These are phyloP conservation scores for Sphenodon punctatus DNA, from an alignment of 2,797 vertebrate genomes.

Conservation along the genomic window DNA sequence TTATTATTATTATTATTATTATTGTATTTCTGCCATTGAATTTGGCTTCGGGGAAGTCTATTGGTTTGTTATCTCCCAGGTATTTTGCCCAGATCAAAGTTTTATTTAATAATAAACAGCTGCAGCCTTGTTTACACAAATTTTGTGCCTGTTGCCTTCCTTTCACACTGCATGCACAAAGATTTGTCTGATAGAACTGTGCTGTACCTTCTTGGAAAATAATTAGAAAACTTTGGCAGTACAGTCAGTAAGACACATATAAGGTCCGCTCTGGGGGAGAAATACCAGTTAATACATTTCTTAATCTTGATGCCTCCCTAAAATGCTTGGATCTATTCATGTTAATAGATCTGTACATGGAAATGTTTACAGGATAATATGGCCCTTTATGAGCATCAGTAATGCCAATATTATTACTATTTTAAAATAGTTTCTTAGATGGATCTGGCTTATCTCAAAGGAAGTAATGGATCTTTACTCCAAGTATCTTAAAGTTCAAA, in stretches of 20 bases:
- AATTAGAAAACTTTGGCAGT: not conserved
- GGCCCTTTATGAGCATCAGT: not conserved
- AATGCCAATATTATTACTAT: not conserved
- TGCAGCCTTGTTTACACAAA: too few relatives aligned
- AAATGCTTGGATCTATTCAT: too few relatives aligned
- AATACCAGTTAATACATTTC: too few relatives aligned
- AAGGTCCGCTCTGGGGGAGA: not conserved
- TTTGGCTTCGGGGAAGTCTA: too few relatives aligned
- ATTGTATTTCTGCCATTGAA: too few relatives aligned
- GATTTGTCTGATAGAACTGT: not conserved
- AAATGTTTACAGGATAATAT: not conserved
- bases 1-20: too few relatives aligned
- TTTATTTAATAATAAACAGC: too few relatives aligned
- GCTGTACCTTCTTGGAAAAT: not conserved
- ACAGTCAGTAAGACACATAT: not conserved
- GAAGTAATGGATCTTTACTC: not conserved
- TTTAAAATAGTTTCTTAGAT: not conserved
- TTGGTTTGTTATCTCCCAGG: too few relatives aligned
- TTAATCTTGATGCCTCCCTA: too few relatives aligned
- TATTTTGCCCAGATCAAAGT: too few relatives aligned
- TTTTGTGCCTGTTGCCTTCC: too few relatives aligned
- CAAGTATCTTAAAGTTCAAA: not conserved
- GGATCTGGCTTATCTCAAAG: too few relatives aligned
- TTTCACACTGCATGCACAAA: constrained; percentile 1
- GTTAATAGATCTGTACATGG: not conserved